Base-by-base conservation (phyloP, 2,888 invertebrate species). In the Thymelicus acteon region DNA sequence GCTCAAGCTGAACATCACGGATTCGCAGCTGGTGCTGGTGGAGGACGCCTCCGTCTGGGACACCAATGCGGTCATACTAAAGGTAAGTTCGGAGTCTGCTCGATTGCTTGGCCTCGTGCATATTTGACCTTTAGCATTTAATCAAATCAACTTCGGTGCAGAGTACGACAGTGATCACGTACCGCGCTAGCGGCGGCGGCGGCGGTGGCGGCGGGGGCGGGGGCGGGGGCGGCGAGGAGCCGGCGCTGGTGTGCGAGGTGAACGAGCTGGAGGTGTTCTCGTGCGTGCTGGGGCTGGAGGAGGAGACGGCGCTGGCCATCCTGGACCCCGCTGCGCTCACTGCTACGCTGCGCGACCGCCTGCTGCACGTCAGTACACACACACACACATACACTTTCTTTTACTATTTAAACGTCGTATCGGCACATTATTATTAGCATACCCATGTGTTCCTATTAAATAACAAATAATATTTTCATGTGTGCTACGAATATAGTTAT, bases 251-350 rank as follows among this genome's bases (percentile, higher is more conserved):
- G 3, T 97, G 98, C 82, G 98, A 97, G 86, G 94, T 99, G 67
- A 97, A 97, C 83, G 97, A 97, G 82, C 96, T 98, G 81, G 99
- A 99, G 92, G 95, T 99, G 85, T 99, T 98, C 91, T 98, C 98
- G 3, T 97, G 98, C 86, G 96, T 98, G 78, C 94, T 99, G 74
- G 98, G 98, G 7, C 95, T 96, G 80, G 98, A 99, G 92, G 97
- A 98, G 75, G 98, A 98, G 84, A 98, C 98, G 0, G 98, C 99
- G 0, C 92, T 99, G 19, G 98, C 98, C 48, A 99, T 99, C 80
- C 97, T 99, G 69, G 98, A 98, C 89, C 99, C 98, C 0, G 97
- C 98, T 61, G 97, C 97, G 8, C 95, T 98, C 52, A 97, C 96
- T 82, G 94, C 97, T 67, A 96, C 96, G 75, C 84, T 98, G 60